These are phyloP conservation scores for Lochmaea crataegi DNA, from an alignment of 2,888 invertebrate species.

Conservation along the genomic window DNA sequence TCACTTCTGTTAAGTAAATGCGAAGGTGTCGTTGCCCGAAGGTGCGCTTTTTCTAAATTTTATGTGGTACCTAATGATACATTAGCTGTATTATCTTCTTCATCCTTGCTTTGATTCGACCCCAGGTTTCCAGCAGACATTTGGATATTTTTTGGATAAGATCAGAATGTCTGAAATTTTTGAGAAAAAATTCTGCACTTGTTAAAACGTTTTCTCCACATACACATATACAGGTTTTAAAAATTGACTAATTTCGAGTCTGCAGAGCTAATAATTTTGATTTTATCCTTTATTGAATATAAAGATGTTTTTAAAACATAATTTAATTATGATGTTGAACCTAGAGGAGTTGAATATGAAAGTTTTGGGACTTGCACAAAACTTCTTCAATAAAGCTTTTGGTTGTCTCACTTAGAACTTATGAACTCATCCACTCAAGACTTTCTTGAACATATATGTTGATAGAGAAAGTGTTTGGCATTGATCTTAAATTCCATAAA, in stretches of 20 bases:
- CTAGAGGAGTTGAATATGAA: background rate
- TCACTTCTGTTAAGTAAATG: constrained; percentile 48
- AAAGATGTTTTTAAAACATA: background rate
- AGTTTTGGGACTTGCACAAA: background rate
- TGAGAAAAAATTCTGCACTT: constrained; percentile 16
- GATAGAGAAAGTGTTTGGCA: too few species aligned
- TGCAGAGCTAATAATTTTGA: constrained; percentile 12
- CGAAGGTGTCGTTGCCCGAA: constrained; percentile 14
- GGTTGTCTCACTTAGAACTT: too few species aligned
- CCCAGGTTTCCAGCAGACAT: background rate
- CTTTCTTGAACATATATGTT: too few species aligned
- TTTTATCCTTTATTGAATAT: constrained; percentile 18
- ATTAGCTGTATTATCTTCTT: too few species aligned
- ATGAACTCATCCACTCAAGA: too few species aligned
- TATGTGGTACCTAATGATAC: constrained; percentile 1
- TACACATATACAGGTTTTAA: background rate
- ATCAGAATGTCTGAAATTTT: constrained; percentile 19
- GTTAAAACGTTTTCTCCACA: constrained; percentile 23
- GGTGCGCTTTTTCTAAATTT: constrained; percentile 30
- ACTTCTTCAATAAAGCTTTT: too few species aligned
- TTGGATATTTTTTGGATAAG: constrained; percentile 22
- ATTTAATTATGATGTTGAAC: background rate
- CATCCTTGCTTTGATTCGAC: too few species aligned
- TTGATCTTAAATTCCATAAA: too few species aligned
- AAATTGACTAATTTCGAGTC: background rate